Percentiles rank a stretch among this genome's conserved stretches.
phyloP scores from a whole-genome alignment of 2,113 vertebrate species.

The Xiphias gladius region DNA sequence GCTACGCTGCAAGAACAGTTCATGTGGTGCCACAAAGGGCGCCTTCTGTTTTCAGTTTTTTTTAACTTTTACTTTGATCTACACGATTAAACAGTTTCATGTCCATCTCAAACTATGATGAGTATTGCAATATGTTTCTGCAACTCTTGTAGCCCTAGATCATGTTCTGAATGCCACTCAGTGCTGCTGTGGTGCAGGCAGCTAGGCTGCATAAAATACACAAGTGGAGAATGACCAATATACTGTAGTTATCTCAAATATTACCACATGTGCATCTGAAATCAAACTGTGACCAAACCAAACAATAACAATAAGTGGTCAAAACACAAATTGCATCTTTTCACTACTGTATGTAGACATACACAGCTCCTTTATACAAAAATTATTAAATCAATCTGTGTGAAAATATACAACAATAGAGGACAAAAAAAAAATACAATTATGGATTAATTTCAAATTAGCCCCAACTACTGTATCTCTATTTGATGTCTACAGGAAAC shows the following conservation, averaged over 20 bases:
- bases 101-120: slow-evolving; percentile 35
- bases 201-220: slow-evolving; percentile 10
- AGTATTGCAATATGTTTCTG: slow-evolving; percentile 19
- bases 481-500: background rate
- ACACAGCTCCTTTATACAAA: background rate
- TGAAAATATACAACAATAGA: background rate
- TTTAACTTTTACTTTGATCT: slow-evolving; percentile 60
- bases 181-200: slow-evolving; percentile 4
- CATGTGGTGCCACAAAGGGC: slow-evolving; percentile 42
- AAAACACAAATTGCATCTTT: background rate
- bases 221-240: background rate
- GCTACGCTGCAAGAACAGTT: slow-evolving; percentile 63
- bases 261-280: background rate
- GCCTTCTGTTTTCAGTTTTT: slow-evolving; percentile 42
- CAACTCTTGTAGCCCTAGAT: background rate
- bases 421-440: too few relatives aligned
- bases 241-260: background rate
- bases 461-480: background rate
- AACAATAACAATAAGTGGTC: background rate
- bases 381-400: too few relatives aligned
- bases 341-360: background rate
- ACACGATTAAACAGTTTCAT: slow-evolving; percentile 46
- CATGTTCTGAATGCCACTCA: slow-evolving; percentile 10
- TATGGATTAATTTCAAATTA: background rate
- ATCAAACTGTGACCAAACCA: background rate